Evolutionary conservation across 2,797 vertebrate genomes (phyloP).

Genomic region (Falco concolor): DNA sequence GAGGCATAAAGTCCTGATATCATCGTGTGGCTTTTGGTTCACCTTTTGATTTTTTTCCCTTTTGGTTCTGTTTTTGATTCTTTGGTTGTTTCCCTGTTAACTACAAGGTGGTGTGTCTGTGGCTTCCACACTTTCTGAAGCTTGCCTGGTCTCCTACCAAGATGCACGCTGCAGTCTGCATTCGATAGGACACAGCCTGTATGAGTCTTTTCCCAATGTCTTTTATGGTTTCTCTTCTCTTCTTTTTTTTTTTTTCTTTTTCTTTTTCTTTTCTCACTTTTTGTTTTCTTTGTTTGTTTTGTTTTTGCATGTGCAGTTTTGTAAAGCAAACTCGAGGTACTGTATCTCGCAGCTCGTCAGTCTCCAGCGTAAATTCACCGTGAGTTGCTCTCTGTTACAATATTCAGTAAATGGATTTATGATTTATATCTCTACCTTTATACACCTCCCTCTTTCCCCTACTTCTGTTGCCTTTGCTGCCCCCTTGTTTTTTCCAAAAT

Average conservation of each 20-base stretch:
- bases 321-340: slow-evolving; percentile 93
- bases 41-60: neutral
- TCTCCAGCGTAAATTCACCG: slow-evolving; percentile 96
- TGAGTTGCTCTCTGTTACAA: slow-evolving; percentile 90
- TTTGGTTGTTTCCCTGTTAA: neutral
- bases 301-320: slow-evolving; percentile 96
- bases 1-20: neutral
- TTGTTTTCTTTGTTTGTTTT: slow-evolving; percentile 77
- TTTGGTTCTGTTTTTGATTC: neutral
- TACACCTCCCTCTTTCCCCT: neutral
- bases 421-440: neutral
- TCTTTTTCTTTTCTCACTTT: slow-evolving; percentile 75
- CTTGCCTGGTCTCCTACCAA: slow-evolving; percentile 10
- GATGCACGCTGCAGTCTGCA: slow-evolving; percentile 10
- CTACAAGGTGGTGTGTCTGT: slow-evolving; percentile 1
- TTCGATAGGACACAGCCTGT: neutral
- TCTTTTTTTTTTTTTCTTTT: slow-evolving; percentile 16
- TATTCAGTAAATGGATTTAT: slow-evolving; percentile 70
- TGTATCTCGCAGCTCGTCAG: slow-evolving; percentile 92
- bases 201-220: slow-evolving; percentile 37
- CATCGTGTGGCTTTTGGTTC: neutral
- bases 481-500: neutral
- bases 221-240: slow-evolving; percentile 68
- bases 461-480: neutral
- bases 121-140: slow-evolving; percentile 7